A percentile compares a stretch with the other conserved stretches of the same genome.
These are phyloP conservation scores for Phoeniculus purpureus DNA, from an alignment of 2,797 vertebrate species.

Conservation along the genomic window DNA sequence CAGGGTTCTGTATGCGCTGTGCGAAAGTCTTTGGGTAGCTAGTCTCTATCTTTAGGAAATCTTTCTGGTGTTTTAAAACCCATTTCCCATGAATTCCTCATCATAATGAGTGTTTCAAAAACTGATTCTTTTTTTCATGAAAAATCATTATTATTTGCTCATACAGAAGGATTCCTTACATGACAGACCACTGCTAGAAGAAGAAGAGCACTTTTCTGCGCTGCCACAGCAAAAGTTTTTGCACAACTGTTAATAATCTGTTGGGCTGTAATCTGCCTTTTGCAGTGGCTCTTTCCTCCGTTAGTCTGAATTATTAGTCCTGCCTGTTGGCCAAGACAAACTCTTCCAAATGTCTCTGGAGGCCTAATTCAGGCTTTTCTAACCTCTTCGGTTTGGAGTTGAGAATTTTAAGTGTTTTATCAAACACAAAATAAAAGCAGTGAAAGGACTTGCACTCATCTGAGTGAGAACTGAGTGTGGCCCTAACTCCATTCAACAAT, in stretches of 20 bases:
- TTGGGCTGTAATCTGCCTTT: constrained; percentile 10
- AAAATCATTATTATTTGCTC: constrained; percentile 15
- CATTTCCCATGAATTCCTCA: constrained; percentile 32
- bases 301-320: background rate
- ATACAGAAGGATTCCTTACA: constrained; percentile 39
- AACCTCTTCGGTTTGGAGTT: constrained; percentile 4
- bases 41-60: constrained; percentile 18
- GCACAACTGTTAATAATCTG: constrained; percentile 20
- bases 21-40: background rate
- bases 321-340: constrained; percentile 30
- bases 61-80: constrained; percentile 27
- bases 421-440: constrained; percentile 2
- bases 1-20: background rate
- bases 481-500: constrained; percentile 27
- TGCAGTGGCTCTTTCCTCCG: background rate
- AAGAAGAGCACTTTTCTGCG: constrained; percentile 1
- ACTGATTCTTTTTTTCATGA: background rate
- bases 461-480: background rate
- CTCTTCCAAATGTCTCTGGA: background rate
- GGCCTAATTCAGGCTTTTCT: constrained; percentile 27
- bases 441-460: background rate
- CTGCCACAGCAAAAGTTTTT: constrained; percentile 45
- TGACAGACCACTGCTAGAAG: constrained; percentile 25
- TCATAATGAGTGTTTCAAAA: constrained; percentile 26
- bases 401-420: constrained; percentile 38